A percentile compares a stretch with the other conserved stretches of the same genome.
Conservation (phyloP, 2,888 invertebrate genomes). For the Eristalis intricaria region DNA sequence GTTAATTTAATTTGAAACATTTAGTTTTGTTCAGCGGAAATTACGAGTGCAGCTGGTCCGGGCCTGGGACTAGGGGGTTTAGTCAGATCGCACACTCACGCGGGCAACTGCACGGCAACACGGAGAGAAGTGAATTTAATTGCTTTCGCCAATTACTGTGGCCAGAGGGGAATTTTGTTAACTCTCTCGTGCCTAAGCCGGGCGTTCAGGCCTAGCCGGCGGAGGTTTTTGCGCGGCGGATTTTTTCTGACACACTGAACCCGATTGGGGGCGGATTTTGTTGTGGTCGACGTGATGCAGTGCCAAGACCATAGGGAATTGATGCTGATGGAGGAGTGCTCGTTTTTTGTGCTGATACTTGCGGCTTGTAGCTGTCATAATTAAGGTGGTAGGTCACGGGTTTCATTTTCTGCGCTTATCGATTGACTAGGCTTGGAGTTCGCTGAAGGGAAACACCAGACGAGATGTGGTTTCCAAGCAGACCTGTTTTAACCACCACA, state of each 20-base stretch:
- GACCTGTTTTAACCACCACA: too few species aligned
- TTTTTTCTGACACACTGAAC: not conserved
- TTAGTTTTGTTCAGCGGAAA: constrained; percentile 9
- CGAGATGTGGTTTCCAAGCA: too few species aligned
- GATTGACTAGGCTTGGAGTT: too few species aligned
- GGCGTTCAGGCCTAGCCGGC: not conserved
- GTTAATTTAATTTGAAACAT: constrained; percentile 58
- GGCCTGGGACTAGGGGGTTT: not conserved
- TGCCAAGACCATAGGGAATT: not conserved
- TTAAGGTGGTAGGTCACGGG: too few species aligned
- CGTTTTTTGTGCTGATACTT: not conserved
- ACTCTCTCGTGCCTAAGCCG: constrained; percentile 9
- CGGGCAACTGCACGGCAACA: not conserved
- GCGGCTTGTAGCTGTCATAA: not conserved
- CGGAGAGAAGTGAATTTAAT: constrained; percentile 23
- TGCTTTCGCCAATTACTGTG: constrained; percentile 46
- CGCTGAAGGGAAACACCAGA: too few species aligned
- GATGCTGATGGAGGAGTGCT: not conserved
- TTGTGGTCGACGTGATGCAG: not conserved
- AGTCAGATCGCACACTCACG: not conserved
- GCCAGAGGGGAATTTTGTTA: not conserved
- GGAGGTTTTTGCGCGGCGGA: not conserved
- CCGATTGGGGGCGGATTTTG: not conserved
- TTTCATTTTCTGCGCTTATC: not conserved
- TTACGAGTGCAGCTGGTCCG: not conserved